These are phyloP conservation scores for Pteronura brasiliensis DNA, from an alignment of 2,113 vertebrate genomes.

Conservation along the genomic window DNA sequence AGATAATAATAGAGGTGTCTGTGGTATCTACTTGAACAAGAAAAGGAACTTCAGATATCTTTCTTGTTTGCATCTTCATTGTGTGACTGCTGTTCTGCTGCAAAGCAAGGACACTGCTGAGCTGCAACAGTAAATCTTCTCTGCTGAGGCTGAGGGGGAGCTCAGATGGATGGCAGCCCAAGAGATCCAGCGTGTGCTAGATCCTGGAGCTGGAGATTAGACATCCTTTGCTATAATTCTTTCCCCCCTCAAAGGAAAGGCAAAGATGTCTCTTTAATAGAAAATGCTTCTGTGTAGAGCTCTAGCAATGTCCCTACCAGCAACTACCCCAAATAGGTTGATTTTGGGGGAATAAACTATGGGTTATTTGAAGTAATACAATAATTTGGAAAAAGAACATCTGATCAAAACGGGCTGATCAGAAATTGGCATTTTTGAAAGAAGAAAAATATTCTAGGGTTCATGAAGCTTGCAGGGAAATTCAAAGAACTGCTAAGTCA, in stretches of 20 bases:
- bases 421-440: slow-evolving; percentile 19
- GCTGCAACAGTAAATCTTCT: slow-evolving; percentile 53
- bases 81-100: not conserved
- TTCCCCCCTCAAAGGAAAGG: slow-evolving; percentile 49
- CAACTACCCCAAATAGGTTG: not conserved
- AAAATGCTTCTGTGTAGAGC: slow-evolving; percentile 37
- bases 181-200: not conserved
- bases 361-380: not conserved
- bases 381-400: not conserved
- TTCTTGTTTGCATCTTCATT: slow-evolving; percentile 12
- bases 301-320: not conserved
- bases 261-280: slow-evolving; percentile 69
- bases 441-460: not conserved
- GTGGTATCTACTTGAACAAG: slow-evolving; percentile 24
- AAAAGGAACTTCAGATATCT: slow-evolving; percentile 63
- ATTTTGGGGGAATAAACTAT: not conserved
- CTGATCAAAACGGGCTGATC: not conserved
- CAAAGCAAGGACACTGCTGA: slow-evolving; percentile 30
- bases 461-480: not conserved
- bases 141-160: not conserved
- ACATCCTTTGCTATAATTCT: slow-evolving; percentile 19
- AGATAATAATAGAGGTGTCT: slow-evolving; percentile 61
- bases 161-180: slow-evolving; percentile 53
- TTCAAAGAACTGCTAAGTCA: slow-evolving; percentile 28
- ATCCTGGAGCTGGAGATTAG: slow-evolving; percentile 25